Evolutionary conservation across 2,797 vertebrate genomes (phyloP).

Genomic region (Distichodus sexfasciatus): DNA sequence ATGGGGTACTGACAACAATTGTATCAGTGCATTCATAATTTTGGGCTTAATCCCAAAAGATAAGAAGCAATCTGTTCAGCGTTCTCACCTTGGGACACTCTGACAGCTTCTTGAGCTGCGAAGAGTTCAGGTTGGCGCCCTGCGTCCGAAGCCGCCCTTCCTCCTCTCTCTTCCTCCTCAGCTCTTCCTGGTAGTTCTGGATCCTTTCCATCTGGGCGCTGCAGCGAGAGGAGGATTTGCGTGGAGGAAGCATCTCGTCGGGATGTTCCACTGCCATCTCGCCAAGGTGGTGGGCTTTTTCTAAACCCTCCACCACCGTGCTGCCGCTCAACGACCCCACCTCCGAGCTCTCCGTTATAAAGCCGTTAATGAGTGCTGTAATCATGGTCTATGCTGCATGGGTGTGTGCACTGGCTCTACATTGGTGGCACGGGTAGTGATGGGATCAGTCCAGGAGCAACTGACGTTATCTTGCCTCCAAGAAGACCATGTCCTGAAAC

Average conservation of each 20-base stretch:
- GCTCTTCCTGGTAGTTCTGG: slow-evolving; percentile 89
- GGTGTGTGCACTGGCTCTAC: background rate
- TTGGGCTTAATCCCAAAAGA: too few species aligned
- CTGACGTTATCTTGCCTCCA: slow-evolving; percentile 36
- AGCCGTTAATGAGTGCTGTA: slow-evolving; percentile 89
- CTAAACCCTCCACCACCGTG: slow-evolving; percentile 64
- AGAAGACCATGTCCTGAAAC: slow-evolving; percentile 41
- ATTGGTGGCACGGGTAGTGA: too few species aligned
- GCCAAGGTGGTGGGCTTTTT: slow-evolving; percentile 75
- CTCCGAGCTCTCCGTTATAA: slow-evolving; percentile 58
- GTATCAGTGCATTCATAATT: too few species aligned
- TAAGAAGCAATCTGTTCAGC: too few species aligned
- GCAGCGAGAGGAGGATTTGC: slow-evolving; percentile 74
- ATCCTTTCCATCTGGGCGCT: slow-evolving; percentile 85
- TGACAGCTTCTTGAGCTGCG: slow-evolving; percentile 86
- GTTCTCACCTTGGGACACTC: slow-evolving; percentile 88
- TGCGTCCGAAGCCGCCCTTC: slow-evolving; percentile 78
- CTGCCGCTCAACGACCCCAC: too few species aligned
- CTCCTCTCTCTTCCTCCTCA: slow-evolving; percentile 84
- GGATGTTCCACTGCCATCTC: slow-evolving; percentile 91
- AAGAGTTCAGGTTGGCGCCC: slow-evolving; percentile 85
- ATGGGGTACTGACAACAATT: too few species aligned
- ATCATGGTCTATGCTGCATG: slow-evolving; percentile 76
- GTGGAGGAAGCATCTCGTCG: slow-evolving; percentile 72
- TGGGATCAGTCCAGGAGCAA: slow-evolving; percentile 16